Base-by-base conservation (phyloP, 2,888 invertebrate genomes). In the Argynnis bischoffii region DNA sequence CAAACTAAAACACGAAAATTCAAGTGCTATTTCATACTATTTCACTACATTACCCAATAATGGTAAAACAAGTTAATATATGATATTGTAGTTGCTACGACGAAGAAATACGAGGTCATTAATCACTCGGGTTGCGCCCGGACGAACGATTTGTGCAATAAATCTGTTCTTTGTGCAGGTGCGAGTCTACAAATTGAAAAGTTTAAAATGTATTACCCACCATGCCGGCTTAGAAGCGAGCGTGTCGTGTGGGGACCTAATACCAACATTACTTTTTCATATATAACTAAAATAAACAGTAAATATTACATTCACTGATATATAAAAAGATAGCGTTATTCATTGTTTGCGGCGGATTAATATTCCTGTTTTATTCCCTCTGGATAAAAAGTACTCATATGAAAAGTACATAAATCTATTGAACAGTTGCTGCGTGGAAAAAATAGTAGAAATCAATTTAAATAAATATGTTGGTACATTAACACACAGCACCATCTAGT, bases 121-220 rank as follows among this genome's bases (percentile, higher is more conserved):
- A 14, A 18, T 56, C 41, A 56, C 35, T 11, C 35, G 8, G 41
- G 56, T 56, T 14, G 56, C 56, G 35, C 18, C 16, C 55, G 55
- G 55, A 41, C 55, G 55, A 41, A 41, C 55, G 41, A 41, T 46
- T 56, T 56, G 18, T 41, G 56, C 41, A 56, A 56, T 56, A 56
- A 56, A 56, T 56, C 41, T 56, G 56, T 56, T 56, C 56, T 14
- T 16, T 56, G 56, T 56, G 56, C 56, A 56, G 56, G 41, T 56
- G 56, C 14, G 18, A 18, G 41, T 18, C 41, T 41, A 41, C 41
- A 56, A 41, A 56, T 41, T 35, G 55, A 41, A 18, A 56, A 56
- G 41, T 56, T 41, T 56, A 56, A 15, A 41, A 56, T 56, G 56
- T 56, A 56, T 56, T 41, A 56, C 41, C 56, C 56, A 41, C 56